Conservation (phyloP, 2,888 invertebrate genomes). For the Antheraea yamamai region DNA sequence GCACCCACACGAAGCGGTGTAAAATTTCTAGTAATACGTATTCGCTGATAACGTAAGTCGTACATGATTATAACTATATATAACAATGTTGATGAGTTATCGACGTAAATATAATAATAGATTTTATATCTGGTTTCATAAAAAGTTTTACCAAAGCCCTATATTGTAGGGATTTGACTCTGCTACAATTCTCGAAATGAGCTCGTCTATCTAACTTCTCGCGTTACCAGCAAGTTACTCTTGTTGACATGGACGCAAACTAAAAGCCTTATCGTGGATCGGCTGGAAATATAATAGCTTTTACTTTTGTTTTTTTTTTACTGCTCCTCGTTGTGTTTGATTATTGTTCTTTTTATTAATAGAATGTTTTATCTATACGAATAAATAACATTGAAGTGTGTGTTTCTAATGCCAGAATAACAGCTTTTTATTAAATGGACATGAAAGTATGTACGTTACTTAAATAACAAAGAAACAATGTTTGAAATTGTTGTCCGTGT, state of each 20-base stretch:
- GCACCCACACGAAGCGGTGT: no score
- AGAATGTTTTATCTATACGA: not conserved
- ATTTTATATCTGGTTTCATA: not conserved
- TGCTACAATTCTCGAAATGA: constrained; percentile 11
- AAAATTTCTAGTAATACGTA: no score
- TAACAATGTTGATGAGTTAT: no score
- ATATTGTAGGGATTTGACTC: not conserved
- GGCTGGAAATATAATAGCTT: constrained; percentile 37
- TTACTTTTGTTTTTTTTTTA: constrained; percentile 25
- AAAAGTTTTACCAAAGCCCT: not conserved
- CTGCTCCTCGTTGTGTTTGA: constrained; percentile 19
- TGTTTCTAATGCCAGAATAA: no score
- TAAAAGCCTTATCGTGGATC: constrained; percentile 40
- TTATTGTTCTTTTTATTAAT: constrained; percentile 16
- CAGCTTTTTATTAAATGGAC: no score
- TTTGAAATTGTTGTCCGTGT: no score
- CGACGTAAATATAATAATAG: not conserved
- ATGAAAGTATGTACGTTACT: no score
- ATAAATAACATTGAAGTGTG: no score
- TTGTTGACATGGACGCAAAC: constrained; percentile 41
- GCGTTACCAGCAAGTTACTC: constrained; percentile 45
- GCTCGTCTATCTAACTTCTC: constrained; percentile 38
- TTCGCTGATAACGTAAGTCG: no score
- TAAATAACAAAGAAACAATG: no score
- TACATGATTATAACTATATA: no score